phyloP scores from a whole-genome alignment of 1,140 invertebrate species.

The Bradysia coprophila region DNA sequence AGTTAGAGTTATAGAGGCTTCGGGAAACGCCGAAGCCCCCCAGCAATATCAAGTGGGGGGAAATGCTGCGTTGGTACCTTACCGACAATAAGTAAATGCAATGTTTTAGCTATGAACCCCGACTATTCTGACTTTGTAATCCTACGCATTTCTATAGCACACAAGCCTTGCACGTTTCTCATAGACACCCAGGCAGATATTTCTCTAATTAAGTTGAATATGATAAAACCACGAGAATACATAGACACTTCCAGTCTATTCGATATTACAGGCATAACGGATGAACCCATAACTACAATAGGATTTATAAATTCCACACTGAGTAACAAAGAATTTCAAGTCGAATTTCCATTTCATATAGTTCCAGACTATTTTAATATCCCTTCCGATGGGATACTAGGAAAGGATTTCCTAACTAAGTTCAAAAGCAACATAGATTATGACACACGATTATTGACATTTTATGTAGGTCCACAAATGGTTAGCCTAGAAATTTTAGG shows the following conservation, averaged over 20 bases:
- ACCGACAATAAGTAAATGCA: not conserved
- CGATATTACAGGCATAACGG: not conserved
- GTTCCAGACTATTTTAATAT: not conserved
- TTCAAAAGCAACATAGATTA: conserved; percentile 1
- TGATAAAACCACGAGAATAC: not conserved
- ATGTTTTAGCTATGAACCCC: not conserved
- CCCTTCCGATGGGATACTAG: not conserved
- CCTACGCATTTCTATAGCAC: not conserved
- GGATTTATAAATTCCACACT: not conserved
- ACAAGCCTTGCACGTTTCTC: not conserved
- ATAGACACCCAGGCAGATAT: not conserved
- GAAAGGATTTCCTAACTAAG: conserved; percentile 1
- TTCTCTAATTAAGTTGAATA: not conserved
- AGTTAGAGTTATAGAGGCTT: too few relatives aligned
- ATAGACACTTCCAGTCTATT: not conserved
- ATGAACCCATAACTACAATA: not conserved
- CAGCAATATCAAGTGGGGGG: too few relatives aligned
- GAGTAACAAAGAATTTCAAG: not conserved
- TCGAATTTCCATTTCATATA: not conserved
- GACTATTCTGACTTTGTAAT: not conserved
- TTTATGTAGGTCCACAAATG: not conserved
- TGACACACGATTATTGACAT: not conserved
- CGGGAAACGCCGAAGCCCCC: too few relatives aligned
- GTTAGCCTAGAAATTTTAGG: not conserved
- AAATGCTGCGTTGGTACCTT: too few relatives aligned